Percentiles rank a stretch among this genome's conserved stretches.
These are phyloP conservation scores for Styela plicata DNA, from an alignment of 23 tunicate species.

Conservation along the genomic window DNA sequence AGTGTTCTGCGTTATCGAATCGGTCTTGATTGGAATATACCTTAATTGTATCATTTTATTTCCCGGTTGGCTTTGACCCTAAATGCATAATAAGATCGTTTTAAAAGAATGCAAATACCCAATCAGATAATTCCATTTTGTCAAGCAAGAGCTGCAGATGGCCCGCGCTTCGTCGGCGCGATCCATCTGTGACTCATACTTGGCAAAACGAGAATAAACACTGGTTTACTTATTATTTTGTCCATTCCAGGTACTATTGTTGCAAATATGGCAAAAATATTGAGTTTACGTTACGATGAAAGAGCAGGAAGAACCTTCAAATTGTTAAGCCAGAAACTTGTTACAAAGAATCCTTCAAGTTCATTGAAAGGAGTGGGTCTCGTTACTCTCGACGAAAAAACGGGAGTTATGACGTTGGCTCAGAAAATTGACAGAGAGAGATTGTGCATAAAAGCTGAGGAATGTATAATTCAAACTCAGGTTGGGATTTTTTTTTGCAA, in stretches of 20 bases:
- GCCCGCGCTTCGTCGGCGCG: too few species aligned
- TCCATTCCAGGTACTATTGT: slow-evolving; percentile 50
- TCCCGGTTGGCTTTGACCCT: too few species aligned
- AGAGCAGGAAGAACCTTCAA: slow-evolving; percentile 38
- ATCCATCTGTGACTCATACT: too few species aligned
- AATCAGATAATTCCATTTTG: too few species aligned
- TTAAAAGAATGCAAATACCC: too few species aligned
- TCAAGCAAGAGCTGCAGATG: too few species aligned
- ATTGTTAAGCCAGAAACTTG: slow-evolving; percentile 45
- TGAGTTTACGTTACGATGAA: slow-evolving; percentile 18
- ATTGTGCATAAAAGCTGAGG: slow-evolving; percentile 36
- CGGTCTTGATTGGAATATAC: too few species aligned
- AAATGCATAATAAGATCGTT: too few species aligned
- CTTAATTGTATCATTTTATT: too few species aligned
- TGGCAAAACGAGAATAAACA: too few species aligned
- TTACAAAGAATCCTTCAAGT: slow-evolving; percentile 1
- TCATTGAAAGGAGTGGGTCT: not conserved
- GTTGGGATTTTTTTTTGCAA: slow-evolving; percentile 17
- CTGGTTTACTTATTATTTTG: too few species aligned
- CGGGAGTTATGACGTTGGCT: slow-evolving; percentile 38
- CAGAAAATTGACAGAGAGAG: slow-evolving; percentile 59
- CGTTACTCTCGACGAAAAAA: slow-evolving; percentile 22
- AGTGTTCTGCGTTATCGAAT: too few species aligned
- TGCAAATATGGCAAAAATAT: slow-evolving; percentile 37
- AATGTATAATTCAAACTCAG: slow-evolving; percentile 43